phyloP scores from a whole-genome alignment of 1,140 invertebrate genomes.

The Brachionus asplanchnoidis region DNA sequence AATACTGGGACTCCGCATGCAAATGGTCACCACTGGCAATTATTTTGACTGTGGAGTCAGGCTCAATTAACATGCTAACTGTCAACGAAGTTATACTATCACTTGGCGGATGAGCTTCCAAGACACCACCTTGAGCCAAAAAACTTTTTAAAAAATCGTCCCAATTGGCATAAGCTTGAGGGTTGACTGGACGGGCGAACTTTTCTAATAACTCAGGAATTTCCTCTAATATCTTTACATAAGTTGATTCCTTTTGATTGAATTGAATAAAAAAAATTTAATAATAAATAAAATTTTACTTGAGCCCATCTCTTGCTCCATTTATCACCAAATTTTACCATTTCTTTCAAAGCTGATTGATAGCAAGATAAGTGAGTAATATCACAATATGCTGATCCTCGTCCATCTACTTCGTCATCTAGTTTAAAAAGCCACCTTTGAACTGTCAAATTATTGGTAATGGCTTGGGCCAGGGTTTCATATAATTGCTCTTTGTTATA shows the following conservation, averaged over 20 bases:
- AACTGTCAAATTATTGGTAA: slow-evolving; percentile 54
- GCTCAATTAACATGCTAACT: slow-evolving; percentile 55
- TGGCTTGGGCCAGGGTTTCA: slow-evolving; percentile 54
- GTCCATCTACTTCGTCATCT: slow-evolving; percentile 54
- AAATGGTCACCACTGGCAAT: slow-evolving; percentile 54
- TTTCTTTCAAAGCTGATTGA: slow-evolving; percentile 54
- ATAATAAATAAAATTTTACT: slow-evolving; percentile 43
- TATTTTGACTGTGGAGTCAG: slow-evolving; percentile 49
- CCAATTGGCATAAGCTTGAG: slow-evolving; percentile 50
- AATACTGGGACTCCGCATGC: slow-evolving; percentile 52
- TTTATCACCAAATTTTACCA: slow-evolving; percentile 54
- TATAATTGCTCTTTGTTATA: slow-evolving; percentile 55
- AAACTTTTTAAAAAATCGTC: slow-evolving; percentile 51
- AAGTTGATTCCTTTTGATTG: slow-evolving; percentile 49
- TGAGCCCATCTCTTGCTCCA: slow-evolving; percentile 58
- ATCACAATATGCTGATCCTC: slow-evolving; percentile 55
- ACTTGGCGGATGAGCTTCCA: slow-evolving; percentile 56
- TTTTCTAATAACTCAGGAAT: slow-evolving; percentile 50
- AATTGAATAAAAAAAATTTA: slow-evolving; percentile 44
- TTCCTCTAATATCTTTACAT: slow-evolving; percentile 54
- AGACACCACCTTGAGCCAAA: slow-evolving; percentile 54
- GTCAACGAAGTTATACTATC: slow-evolving; percentile 54
- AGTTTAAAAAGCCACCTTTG: slow-evolving; percentile 56
- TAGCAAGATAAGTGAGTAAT: slow-evolving; percentile 53
- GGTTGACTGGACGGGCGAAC: slow-evolving; percentile 49